Evolutionary conservation across 2,888 invertebrate species (phyloP).

Genomic region (Tetrapedia diversipes): DNA sequence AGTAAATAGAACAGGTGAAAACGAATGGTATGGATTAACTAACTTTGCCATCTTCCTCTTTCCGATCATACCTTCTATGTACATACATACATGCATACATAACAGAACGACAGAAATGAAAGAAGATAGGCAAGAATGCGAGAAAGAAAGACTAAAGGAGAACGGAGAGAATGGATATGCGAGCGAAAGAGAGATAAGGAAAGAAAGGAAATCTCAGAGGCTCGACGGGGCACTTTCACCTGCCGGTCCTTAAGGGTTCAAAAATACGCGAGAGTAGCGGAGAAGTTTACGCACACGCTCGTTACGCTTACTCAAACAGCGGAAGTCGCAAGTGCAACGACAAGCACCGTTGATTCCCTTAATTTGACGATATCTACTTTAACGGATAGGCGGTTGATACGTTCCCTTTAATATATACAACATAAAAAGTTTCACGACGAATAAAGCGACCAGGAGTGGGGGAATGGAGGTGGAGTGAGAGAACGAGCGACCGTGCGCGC

Average conservation of each 20-base stretch:
- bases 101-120: background rate
- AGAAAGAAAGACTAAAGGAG: slow-evolving; percentile 8
- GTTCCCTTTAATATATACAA: slow-evolving; percentile 81
- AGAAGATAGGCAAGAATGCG: background rate
- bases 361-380: slow-evolving; percentile 79
- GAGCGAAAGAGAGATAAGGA: slow-evolving; percentile 16
- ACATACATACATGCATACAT: background rate
- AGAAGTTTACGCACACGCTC: slow-evolving; percentile 14
- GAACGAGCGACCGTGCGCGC: slow-evolving; percentile 28
- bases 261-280: slow-evolving; percentile 4
- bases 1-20: background rate
- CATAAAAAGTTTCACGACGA: slow-evolving; percentile 81
- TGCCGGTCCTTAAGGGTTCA: slow-evolving; percentile 65
- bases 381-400: slow-evolving; percentile 77
- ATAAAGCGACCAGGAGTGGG: slow-evolving; percentile 76
- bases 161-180: too few species aligned
- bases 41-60: slow-evolving; percentile 24
- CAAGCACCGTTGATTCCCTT: slow-evolving; percentile 62
- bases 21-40: background rate
- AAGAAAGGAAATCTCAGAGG: slow-evolving; percentile 50
- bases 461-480: slow-evolving; percentile 55
- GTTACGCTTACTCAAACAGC: slow-evolving; percentile 27
- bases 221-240: slow-evolving; percentile 64
- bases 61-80: slow-evolving; percentile 47
- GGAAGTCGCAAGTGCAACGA: slow-evolving; percentile 26